phyloP scores from a whole-genome alignment of 2,113 vertebrate species.

The Hemicordylus capensis region DNA sequence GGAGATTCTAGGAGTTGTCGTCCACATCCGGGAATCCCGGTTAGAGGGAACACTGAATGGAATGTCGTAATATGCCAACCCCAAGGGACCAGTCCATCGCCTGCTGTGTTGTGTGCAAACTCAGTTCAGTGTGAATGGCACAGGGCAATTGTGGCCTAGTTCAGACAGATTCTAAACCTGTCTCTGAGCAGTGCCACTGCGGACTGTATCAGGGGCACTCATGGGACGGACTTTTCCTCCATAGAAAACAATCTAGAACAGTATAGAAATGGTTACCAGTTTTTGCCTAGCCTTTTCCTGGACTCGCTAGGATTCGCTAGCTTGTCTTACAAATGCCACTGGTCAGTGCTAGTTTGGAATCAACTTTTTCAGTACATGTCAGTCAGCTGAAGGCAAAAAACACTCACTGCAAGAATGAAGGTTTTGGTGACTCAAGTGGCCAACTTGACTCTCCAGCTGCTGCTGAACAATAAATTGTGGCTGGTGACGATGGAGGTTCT shows the following conservation, averaged over 20 bases:
- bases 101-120: not conserved
- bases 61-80: not conserved
- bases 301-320: not conserved
- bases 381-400: too few relatives aligned
- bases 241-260: not conserved
- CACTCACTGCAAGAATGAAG: not conserved
- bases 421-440: too few relatives aligned
- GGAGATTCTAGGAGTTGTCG: too few relatives aligned
- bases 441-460: too few relatives aligned
- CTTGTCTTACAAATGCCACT: too few relatives aligned
- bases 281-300: not conserved
- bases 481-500: too few relatives aligned
- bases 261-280: not conserved
- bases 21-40: too few relatives aligned
- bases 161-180: not conserved
- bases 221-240: not conserved
- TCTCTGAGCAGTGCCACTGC: not conserved
- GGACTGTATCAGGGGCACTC: not conserved
- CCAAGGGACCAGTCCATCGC: not conserved
- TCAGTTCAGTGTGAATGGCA: not conserved
- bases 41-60: too few relatives aligned
- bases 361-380: too few relatives aligned
- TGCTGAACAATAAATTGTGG: too few relatives aligned
- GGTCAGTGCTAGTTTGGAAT: too few relatives aligned
- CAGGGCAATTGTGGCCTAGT: not conserved